Percentiles rank a stretch among this genome's conserved stretches.
Evolutionary conservation across 2,888 invertebrate genomes (phyloP).

Genomic region (Loripinus fragilis): DNA sequence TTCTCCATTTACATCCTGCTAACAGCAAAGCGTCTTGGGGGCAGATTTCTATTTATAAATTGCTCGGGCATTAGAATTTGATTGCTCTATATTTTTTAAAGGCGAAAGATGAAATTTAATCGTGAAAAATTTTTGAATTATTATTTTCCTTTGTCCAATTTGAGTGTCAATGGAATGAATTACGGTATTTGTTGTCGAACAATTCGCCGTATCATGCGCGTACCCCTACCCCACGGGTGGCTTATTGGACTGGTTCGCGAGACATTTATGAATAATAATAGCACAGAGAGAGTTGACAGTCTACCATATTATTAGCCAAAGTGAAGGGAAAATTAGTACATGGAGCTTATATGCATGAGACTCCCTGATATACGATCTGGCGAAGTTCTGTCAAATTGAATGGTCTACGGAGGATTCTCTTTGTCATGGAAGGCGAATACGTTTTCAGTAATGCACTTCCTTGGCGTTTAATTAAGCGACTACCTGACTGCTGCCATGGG

Average conservation of each 20-base stretch:
- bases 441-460: too few relatives aligned
- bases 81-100: too few relatives aligned
- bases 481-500: too few relatives aligned
- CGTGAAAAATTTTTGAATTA: constrained; percentile 1
- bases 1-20: too few relatives aligned
- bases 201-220: constrained; percentile 17
- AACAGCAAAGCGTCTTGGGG: too few relatives aligned
- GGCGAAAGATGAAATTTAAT: neutral
- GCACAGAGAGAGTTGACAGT: constrained; percentile 40
- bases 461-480: too few relatives aligned
- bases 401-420: too few relatives aligned
- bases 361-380: constrained; percentile 52
- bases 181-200: constrained; percentile 4
- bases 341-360: constrained; percentile 46
- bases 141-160: constrained; percentile 6
- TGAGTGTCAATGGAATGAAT: neutral
- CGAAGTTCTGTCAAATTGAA: neutral
- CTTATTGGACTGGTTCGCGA: constrained; percentile 3
- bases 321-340: constrained; percentile 61
- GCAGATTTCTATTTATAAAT: too few relatives aligned
- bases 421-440: too few relatives aligned
- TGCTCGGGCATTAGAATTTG: too few relatives aligned
- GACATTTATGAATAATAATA: constrained; percentile 62
- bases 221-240: constrained; percentile 18
- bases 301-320: constrained; percentile 61